phyloP scores from a whole-genome alignment of 2,113 vertebrate species.

The Dasypus novemcinctus region DNA sequence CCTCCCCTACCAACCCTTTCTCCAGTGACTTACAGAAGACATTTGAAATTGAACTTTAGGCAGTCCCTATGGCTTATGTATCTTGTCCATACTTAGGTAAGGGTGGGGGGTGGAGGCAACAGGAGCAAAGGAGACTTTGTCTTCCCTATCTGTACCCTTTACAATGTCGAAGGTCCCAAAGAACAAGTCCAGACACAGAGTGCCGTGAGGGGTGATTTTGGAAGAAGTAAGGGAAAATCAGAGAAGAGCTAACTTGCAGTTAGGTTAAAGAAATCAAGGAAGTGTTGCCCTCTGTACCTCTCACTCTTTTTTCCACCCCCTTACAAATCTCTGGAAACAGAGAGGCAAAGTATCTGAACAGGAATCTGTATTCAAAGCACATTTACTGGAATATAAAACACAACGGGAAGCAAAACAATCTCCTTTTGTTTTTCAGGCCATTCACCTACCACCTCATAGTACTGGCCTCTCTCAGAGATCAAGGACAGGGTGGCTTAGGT shows the following conservation, averaged over 20 bases:
- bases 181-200: conserved; percentile 66
- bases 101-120: conserved; percentile 70
- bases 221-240: conserved; percentile 49
- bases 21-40: conserved; percentile 98
- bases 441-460: conserved; percentile 52
- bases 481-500: neutral
- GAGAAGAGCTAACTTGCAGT: conserved; percentile 39
- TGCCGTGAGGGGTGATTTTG: conserved; percentile 9
- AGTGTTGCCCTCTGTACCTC: conserved; percentile 8
- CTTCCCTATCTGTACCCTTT: conserved; percentile 73
- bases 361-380: conserved; percentile 74
- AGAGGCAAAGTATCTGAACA: conserved; percentile 69
- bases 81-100: conserved; percentile 69
- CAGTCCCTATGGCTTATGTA: neutral
- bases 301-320: neutral
- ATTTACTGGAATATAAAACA: conserved; percentile 73
- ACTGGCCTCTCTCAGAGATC: conserved; percentile 43
- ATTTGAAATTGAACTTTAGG: conserved; percentile 98
- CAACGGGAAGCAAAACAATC: conserved; percentile 70
- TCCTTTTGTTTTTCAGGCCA: conserved; percentile 65
- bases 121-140: conserved; percentile 70
- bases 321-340: conserved; percentile 72
- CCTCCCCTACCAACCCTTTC: conserved; percentile 98
- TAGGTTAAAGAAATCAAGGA: conserved; percentile 66
- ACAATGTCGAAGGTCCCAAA: conserved; percentile 78